A percentile compares a stretch with the other conserved stretches of the same genome.
phyloP scores from a whole-genome alignment of 2,113 vertebrate genomes.

The Pedetes capensis region DNA sequence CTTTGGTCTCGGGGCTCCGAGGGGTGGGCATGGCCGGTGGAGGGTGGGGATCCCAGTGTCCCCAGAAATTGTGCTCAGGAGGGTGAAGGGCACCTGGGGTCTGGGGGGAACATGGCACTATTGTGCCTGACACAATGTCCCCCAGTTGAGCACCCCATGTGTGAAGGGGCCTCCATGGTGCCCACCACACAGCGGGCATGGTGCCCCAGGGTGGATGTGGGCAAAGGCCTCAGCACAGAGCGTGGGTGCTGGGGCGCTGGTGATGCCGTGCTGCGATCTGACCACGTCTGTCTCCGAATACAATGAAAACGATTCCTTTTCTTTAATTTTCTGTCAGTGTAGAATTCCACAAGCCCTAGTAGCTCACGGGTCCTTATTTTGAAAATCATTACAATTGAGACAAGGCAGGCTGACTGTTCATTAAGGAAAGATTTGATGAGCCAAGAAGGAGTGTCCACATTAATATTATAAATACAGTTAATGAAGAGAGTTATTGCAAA shows the following conservation, averaged over 20 bases:
- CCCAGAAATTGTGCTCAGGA: not conserved
- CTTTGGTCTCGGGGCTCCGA: not conserved
- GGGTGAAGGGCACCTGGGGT: not conserved
- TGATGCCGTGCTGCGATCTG: too few species aligned
- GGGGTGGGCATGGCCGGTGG: accelerated
- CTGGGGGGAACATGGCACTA: not conserved
- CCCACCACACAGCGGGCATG: too few species aligned
- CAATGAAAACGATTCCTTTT: not conserved
- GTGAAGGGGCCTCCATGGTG: accelerated
- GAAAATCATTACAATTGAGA: not conserved
- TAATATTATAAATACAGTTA: not conserved
- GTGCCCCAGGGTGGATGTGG: accelerated
- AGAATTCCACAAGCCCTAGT: not conserved
- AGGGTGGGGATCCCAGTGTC: accelerated
- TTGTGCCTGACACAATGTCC: not conserved
- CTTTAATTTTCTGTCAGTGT: not conserved
- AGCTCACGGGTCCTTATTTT: too few species aligned
- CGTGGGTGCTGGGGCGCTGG: accelerated
- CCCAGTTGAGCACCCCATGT: accelerated
- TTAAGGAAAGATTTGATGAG: not conserved
- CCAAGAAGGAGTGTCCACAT: not conserved
- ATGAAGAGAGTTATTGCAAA: not conserved
- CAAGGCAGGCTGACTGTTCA: not conserved
- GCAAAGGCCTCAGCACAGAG: accelerated
- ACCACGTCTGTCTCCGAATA: not conserved